Conservation (phyloP, 1,140 invertebrate species). For the Pollicipes pollicipes region DNA sequence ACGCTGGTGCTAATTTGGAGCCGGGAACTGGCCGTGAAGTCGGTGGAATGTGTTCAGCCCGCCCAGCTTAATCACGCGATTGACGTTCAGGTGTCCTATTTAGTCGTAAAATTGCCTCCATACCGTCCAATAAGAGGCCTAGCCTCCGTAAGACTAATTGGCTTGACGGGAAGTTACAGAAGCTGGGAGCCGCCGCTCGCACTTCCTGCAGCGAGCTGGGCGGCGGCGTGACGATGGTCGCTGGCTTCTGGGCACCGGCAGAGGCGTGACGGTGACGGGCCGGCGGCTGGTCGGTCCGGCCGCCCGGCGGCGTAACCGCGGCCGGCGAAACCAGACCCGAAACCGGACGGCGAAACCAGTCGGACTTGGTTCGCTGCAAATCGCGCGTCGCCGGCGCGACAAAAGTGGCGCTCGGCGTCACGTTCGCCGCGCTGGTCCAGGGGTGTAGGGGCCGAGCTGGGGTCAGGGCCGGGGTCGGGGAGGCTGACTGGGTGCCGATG, state of each 20-base stretch:
- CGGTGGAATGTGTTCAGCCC: too few species aligned
- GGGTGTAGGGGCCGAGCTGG: too few species aligned
- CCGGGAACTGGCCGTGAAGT: background rate
- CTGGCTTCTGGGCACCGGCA: background rate
- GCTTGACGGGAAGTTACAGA: background rate
- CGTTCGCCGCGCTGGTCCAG: background rate
- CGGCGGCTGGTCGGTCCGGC: too few species aligned
- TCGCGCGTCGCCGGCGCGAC: background rate
- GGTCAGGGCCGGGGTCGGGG: too few species aligned
- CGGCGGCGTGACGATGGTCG: background rate
- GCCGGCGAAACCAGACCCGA: too few species aligned
- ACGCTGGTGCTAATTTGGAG: background rate
- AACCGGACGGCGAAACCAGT: background rate
- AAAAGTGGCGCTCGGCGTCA: background rate
- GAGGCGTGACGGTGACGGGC: too few species aligned
- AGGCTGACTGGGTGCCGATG: too few species aligned
- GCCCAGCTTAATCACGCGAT: background rate
- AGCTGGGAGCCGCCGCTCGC: background rate
- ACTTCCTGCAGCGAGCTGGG: background rate
- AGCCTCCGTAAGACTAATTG: background rate
- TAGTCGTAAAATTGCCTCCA: background rate
- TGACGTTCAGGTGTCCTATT: background rate
- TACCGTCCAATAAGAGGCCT: background rate
- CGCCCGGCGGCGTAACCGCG: too few species aligned
- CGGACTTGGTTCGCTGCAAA: background rate